phyloP scores from a whole-genome alignment of 2,113 vertebrate species.

The Upupa epops region DNA sequence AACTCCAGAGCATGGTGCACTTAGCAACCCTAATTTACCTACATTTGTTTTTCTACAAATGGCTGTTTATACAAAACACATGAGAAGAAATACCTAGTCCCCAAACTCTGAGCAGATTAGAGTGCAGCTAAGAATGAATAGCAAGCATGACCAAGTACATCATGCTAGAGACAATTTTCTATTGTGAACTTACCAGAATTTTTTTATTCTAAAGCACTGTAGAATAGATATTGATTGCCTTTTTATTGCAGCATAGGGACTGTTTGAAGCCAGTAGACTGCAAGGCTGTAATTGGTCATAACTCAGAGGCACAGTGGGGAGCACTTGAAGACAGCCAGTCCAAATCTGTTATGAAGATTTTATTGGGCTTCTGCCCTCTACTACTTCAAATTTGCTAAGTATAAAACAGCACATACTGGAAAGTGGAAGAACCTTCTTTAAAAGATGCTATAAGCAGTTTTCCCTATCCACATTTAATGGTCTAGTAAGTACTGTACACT shows the following conservation, averaged over 20 bases:
- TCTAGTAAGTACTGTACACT: background rate
- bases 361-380: background rate
- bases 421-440: background rate
- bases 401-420: background rate
- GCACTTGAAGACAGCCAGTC: background rate
- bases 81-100: background rate
- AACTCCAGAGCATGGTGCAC: background rate
- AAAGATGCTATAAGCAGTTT: background rate
- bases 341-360: background rate
- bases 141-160: background rate
- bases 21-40: background rate
- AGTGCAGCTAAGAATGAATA: background rate
- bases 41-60: background rate
- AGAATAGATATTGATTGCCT: background rate
- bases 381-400: conserved; percentile 5
- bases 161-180: background rate
- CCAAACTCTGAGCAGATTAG: background rate
- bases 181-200: background rate
- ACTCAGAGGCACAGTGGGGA: background rate
- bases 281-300: background rate
- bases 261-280: background rate
- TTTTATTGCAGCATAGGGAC: background rate
- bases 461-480: background rate
- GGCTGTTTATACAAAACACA: background rate
- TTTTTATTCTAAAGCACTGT: background rate